These are phyloP conservation scores for Cheilosia vernalis DNA, from an alignment of 2,888 invertebrate genomes.

Conservation along the genomic window DNA sequence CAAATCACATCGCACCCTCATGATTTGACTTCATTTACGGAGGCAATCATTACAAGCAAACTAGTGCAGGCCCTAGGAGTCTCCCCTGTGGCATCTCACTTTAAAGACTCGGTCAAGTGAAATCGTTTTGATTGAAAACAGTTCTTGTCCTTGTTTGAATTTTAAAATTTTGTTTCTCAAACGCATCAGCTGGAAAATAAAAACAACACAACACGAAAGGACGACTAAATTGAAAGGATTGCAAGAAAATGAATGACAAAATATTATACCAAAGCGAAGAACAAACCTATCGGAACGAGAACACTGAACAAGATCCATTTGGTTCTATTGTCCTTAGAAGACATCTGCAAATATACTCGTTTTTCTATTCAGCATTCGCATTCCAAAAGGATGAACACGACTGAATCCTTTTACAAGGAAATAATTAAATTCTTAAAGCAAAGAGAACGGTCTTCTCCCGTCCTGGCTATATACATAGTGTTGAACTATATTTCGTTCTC, in stretches of 20 bases:
- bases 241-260: conserved; percentile 29
- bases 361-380: conserved; percentile 53
- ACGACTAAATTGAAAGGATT: conserved; percentile 30
- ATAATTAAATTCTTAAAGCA: conserved; percentile 73
- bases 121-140: conserved; percentile 15
- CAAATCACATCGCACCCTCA: background rate
- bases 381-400: conserved; percentile 45
- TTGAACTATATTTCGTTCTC: background rate
- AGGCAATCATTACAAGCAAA: background rate
- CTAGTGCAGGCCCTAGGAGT: background rate
- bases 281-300: conserved; percentile 32
- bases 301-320: conserved; percentile 47
- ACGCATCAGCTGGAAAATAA: conserved; percentile 1
- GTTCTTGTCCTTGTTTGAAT: conserved; percentile 6
- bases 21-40: background rate
- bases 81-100: conserved; percentile 18
- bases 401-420: conserved; percentile 68
- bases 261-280: conserved; percentile 31
- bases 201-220: background rate
- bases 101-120: conserved; percentile 2
- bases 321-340: conserved; percentile 64
- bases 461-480: background rate
- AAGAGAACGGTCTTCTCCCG: conserved; percentile 6
- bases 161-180: background rate
- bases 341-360: conserved; percentile 69